Conservation (phyloP, 2,797 vertebrate genomes). For the Falco biarmicus region DNA sequence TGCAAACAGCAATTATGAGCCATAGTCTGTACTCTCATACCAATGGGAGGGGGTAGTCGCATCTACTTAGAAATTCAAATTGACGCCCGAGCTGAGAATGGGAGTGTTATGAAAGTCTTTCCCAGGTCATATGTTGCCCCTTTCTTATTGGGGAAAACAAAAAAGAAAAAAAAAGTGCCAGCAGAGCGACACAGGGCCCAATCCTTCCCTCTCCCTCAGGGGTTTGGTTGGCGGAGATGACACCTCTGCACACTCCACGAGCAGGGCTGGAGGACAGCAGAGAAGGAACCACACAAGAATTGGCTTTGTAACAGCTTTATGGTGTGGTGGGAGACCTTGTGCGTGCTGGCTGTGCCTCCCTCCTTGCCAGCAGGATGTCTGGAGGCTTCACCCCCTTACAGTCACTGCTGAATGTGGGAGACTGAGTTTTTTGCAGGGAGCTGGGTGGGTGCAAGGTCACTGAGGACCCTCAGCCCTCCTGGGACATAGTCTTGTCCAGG, state of each 20-base stretch:
- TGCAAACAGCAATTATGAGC: neutral
- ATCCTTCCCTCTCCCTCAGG: fast-evolving
- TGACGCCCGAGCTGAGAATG: neutral
- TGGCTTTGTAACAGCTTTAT: neutral
- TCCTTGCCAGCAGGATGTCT: fast-evolving
- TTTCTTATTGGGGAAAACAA: neutral
- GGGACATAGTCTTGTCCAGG: neutral
- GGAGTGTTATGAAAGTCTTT: neutral
- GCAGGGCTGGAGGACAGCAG: neutral
- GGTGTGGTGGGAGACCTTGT: neutral
- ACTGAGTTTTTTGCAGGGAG: neutral
- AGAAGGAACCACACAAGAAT: neutral
- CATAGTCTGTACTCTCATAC: neutral
- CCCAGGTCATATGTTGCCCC: neutral
- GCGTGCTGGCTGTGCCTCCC: neutral
- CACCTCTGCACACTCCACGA: neutral
- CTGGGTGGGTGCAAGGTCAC: fast-evolving
- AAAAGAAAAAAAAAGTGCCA: neutral
- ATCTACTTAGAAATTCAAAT: neutral
- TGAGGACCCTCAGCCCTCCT: neutral
- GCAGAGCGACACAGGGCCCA: fast-evolving
- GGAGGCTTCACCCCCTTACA: neutral
- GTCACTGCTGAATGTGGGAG: fast-evolving
- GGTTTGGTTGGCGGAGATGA: neutral
- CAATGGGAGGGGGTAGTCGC: neutral